These are phyloP conservation scores for Carpatolechia fugitivella DNA, from an alignment of 2,888 invertebrate species.

Conservation along the genomic window DNA sequence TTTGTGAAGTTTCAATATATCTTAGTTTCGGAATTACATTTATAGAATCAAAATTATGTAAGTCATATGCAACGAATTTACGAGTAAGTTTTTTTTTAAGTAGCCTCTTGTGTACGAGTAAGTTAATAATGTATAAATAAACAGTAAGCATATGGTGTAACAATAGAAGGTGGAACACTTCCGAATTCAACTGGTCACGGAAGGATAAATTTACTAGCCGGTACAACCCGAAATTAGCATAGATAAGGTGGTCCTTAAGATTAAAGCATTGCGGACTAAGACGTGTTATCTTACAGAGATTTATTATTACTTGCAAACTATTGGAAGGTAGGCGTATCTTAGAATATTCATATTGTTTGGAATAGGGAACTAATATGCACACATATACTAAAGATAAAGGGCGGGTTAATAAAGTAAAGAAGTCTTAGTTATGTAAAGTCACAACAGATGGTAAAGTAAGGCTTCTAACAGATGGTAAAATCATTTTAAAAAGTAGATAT, in stretches of 20 bases:
- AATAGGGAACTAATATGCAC: not conserved
- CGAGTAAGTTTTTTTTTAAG: no score
- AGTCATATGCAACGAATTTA: no score
- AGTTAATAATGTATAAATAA: no score
- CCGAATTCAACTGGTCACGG: slow-evolving; percentile 7
- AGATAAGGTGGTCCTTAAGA: slow-evolving; percentile 23
- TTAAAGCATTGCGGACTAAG: slow-evolving; percentile 16
- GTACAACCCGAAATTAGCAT: slow-evolving; percentile 24
- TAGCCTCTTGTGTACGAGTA: no score
- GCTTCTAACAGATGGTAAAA: slow-evolving; percentile 10
- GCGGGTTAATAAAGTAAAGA: not conserved
- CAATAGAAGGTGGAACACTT: slow-evolving; percentile 1
- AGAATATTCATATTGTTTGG: not conserved
- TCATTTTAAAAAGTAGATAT: slow-evolving; percentile 14
- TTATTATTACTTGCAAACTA: slow-evolving; percentile 4
- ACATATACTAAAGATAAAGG: not conserved
- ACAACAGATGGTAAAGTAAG: not conserved
- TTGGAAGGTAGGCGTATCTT: not conserved
- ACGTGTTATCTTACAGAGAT: slow-evolving; percentile 23
- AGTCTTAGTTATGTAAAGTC: not conserved
- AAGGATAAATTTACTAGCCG: slow-evolving; percentile 20
- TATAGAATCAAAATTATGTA: no score
- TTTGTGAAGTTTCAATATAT: no score
- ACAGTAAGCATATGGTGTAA: not conserved
- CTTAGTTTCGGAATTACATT: no score